phyloP scores from a whole-genome alignment of 2,113 vertebrate species.

The Oophaga pumilio region DNA sequence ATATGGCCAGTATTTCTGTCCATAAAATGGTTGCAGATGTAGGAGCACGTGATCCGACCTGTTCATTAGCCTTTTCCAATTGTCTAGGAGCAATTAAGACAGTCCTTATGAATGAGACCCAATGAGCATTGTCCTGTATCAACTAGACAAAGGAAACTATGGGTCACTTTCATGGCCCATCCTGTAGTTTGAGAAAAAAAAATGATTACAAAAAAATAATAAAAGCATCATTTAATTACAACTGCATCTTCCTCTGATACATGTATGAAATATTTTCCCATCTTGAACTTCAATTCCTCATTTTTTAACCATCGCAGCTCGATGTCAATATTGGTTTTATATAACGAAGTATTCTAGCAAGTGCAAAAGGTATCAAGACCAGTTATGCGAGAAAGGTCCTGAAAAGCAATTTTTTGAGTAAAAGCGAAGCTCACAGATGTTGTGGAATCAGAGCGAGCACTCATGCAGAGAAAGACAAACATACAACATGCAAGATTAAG shows the following conservation, averaged over 20 bases:
- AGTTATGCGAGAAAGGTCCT: background rate
- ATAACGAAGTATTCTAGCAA: background rate
- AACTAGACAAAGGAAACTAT: too few relatives aligned
- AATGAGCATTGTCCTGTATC: too few relatives aligned
- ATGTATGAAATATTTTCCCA: background rate
- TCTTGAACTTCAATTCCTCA: background rate
- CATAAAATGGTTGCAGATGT: too few relatives aligned
- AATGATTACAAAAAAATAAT: background rate
- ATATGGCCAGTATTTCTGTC: too few relatives aligned
- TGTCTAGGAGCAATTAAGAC: too few relatives aligned
- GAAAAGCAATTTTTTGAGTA: background rate
- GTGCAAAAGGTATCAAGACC: background rate
- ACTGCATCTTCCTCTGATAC: background rate
- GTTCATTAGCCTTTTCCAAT: too few relatives aligned
- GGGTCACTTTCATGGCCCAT: too few relatives aligned
- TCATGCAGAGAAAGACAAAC: slow-evolving; percentile 10
- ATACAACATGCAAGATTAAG: background rate
- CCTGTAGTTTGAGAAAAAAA: too few relatives aligned
- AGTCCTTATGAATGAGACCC: too few relatives aligned
- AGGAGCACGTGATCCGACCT: too few relatives aligned
- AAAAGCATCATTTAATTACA: background rate
- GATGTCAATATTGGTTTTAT: background rate
- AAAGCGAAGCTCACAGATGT: background rate
- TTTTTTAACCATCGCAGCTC: background rate
- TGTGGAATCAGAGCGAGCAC: background rate